Base-by-base conservation (phyloP, 2,888 invertebrate species). In the Scrobipalpa atriplicella region DNA sequence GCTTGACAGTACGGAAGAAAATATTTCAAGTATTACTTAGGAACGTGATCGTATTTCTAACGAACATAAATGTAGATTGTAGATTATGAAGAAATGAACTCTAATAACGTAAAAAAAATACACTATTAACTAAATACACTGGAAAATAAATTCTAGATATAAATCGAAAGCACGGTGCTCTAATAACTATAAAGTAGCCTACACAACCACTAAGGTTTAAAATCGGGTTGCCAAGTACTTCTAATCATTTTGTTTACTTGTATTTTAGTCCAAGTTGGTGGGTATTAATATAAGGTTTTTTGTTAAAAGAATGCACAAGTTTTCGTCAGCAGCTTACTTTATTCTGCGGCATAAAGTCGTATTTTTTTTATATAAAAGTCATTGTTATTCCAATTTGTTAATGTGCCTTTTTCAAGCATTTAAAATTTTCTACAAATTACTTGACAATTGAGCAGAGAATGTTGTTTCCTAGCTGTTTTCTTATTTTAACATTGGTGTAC, bases 221-320 rank as follows among this genome's bases (percentile, higher is more conserved):
- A 71, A 75, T 73, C 75, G 69, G 77, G 76, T 78, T 81, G 82
- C 83, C 83, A 83, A 82, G 72, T 72, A 68, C 71, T 67, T 75
- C 78, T 83, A 81, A 82, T 82, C 76, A 80, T 81, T n/a, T 73
- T 73, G 69, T 71, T 56, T 56, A 56, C 21, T 67, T 70, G 54
- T 71, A 71, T 65, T 72, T 72, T 66, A 76, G 70, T 72, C 39
- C 47, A 19, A 39, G 39, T 52, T 21, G 29, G 21, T 64, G 36
- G 60, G 66, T 62, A 52, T 66, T 67, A 66, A 64, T 52, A 7
- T 64, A 64, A 64, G 64, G 65, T 68, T 67, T 66, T 67, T 58
- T 68, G 67, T 68, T 68, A 69, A 70, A 70, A 51, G 62, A 47
- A 60, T 74, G 70, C 73, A 77, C 72, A 69, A 71, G 41, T 62